Base-by-base conservation (phyloP, 1,140 invertebrate genomes). In the Belonocnema kinseyi region DNA sequence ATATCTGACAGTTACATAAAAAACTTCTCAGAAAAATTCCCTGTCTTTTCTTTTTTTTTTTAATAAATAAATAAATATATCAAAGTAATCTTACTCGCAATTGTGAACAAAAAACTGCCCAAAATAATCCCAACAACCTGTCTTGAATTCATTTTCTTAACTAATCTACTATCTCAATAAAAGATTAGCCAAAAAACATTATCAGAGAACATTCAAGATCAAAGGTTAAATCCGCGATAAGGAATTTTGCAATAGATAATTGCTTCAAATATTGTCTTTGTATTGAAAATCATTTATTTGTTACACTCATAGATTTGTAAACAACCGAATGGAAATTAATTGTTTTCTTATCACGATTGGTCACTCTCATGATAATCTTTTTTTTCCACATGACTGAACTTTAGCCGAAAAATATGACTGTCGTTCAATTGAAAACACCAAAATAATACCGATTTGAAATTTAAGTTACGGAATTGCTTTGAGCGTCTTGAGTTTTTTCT, bases 391-490 rank as follows among this genome's bases (percentile, higher is more conserved):
- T 13, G 54, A 56, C 5, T 19, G 54, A 21, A 16, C 17, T 56
- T 56, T 19, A 56, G 21, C 40, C 10, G 7, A 11, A 11, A 8
- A 46, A 46, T 46, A 46, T 11, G 2, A 46, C 40, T 2, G 5
- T 1, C 40, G 40, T 11, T 46, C 40, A 46, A 46, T 11, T 8
- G 10, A 46, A 46, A 46, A 46, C 10, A 8, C 10, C 7, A 46
- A 46, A 46, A 46, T 7, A 8, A 11, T 46, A 0, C 7, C 53
- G 53, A 1, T 6, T 17, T 17, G 3, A 70, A 53, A 33, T 52
- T 84, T 87, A 87, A 78, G 86, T 86, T 17, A 85, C 76, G 46
- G 82, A 85, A 76, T 6, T 71, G 17, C 40, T 40, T 46, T 50
- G 51, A 16, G 17, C 61, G n/a, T 40, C 19, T 51, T 56, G 66